Conservation (phyloP, 2,888 invertebrate genomes). For the Cyrtodaria siliqua region DNA sequence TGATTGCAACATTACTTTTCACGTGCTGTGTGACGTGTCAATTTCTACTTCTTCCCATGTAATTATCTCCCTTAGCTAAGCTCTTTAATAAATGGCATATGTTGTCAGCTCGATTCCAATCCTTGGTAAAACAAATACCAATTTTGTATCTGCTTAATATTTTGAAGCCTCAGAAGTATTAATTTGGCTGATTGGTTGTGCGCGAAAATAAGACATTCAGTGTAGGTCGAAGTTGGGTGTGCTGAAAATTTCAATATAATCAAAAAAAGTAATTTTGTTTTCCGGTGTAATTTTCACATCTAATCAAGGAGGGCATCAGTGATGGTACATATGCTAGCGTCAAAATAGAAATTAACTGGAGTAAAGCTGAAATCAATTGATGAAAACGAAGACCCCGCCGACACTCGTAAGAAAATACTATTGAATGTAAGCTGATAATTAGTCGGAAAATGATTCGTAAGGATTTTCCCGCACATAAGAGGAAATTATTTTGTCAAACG, state of each 20-base stretch:
- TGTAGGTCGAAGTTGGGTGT: slow-evolving; percentile 7
- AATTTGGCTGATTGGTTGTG: slow-evolving; percentile 16
- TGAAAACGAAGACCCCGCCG: slow-evolving; percentile 47
- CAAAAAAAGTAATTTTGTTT: slow-evolving; percentile 46
- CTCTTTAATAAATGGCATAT: slow-evolving; percentile 43
- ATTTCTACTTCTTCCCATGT: slow-evolving; percentile 16
- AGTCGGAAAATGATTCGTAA: slow-evolving; percentile 37
- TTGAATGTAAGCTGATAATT: slow-evolving; percentile 61
- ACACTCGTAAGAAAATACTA: slow-evolving; percentile 43
- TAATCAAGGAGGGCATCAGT: slow-evolving; percentile 30
- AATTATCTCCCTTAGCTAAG: slow-evolving; percentile 37
- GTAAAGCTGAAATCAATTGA: slow-evolving; percentile 56
- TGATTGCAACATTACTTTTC: too few species aligned
- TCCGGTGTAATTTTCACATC: slow-evolving; percentile 48
- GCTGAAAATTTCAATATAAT: slow-evolving; percentile 38
- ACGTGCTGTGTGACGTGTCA: too few species aligned
- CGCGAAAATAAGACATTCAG: neutral
- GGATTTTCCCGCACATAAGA: slow-evolving; percentile 45
- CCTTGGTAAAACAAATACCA: slow-evolving; percentile 56
- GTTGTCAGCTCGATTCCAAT: slow-evolving; percentile 44
- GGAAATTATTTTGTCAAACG: slow-evolving; percentile 60
- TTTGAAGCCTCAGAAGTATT: slow-evolving; percentile 33
- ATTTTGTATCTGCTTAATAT: slow-evolving; percentile 33
- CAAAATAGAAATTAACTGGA: slow-evolving; percentile 49
- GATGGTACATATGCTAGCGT: slow-evolving; percentile 40